phyloP scores from a whole-genome alignment of 2,113 vertebrate genomes.

The Lasiurus borealis region DNA sequence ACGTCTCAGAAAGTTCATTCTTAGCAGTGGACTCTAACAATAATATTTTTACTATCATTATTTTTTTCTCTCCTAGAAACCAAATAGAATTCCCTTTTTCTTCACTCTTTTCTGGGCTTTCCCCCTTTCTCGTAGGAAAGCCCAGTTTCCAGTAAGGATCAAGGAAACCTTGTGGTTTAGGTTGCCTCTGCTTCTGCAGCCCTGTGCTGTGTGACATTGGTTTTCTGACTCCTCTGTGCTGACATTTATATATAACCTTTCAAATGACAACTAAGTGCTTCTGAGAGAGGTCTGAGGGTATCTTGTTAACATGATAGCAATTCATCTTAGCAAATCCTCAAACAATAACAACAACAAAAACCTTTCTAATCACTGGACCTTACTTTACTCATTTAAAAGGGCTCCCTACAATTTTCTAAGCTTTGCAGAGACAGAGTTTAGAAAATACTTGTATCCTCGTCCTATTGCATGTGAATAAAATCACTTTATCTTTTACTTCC shows the following conservation, averaged over 20 bases:
- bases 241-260: background rate
- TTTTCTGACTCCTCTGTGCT: background rate
- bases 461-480: background rate
- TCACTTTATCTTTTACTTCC: background rate
- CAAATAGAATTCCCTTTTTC: background rate
- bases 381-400: background rate
- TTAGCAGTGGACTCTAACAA: background rate
- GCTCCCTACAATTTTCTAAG: background rate
- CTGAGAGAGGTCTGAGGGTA: background rate
- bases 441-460: background rate
- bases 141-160: background rate
- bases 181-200: background rate
- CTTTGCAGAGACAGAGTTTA: background rate
- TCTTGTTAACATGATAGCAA: background rate
- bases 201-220: background rate
- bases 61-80: background rate
- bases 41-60: background rate
- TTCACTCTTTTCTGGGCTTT: background rate
- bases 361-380: background rate
- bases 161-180: background rate
- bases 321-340: background rate
- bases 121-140: background rate
- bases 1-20: background rate
- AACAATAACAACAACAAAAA: background rate
- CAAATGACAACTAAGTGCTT: background rate